Evolutionary conservation across 2,797 vertebrate species (phyloP).

Genomic region (Naso thynnoides): DNA sequence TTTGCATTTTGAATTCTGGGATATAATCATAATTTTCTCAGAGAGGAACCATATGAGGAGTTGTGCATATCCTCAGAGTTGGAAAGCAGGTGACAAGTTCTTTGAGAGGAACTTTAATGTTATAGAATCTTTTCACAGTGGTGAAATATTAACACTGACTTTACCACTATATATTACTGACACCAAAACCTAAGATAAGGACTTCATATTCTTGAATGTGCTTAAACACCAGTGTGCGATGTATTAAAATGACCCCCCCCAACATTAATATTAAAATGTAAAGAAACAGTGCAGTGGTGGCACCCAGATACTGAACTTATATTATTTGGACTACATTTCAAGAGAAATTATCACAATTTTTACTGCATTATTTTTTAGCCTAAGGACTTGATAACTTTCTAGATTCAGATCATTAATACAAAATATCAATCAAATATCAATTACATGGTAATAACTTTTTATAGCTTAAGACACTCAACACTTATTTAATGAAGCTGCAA

Average conservation of each 20-base stretch:
- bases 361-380: neutral
- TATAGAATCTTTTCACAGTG: constrained; percentile 5
- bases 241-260: too few species aligned
- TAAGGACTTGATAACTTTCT: neutral
- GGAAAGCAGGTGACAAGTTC: constrained; percentile 15
- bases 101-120: constrained; percentile 1
- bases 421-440: too few species aligned
- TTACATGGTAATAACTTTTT: too few species aligned
- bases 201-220: neutral
- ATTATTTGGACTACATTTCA: neutral
- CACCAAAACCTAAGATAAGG: neutral
- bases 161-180: neutral
- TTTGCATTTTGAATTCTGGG: constrained; percentile 36
- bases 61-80: neutral
- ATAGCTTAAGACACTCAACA: too few species aligned
- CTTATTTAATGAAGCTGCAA: too few species aligned
- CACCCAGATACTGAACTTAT: neutral
- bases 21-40: constrained; percentile 43
- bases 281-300: too few species aligned
- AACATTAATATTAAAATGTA: too few species aligned
- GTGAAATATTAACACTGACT: neutral
- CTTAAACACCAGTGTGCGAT: neutral
- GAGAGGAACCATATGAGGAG: constrained; percentile 37
- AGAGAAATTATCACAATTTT: neutral
- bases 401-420: neutral